These are phyloP conservation scores for Sitta carolinensis DNA, from an alignment of 2,797 vertebrate genomes.

Conservation along the genomic window DNA sequence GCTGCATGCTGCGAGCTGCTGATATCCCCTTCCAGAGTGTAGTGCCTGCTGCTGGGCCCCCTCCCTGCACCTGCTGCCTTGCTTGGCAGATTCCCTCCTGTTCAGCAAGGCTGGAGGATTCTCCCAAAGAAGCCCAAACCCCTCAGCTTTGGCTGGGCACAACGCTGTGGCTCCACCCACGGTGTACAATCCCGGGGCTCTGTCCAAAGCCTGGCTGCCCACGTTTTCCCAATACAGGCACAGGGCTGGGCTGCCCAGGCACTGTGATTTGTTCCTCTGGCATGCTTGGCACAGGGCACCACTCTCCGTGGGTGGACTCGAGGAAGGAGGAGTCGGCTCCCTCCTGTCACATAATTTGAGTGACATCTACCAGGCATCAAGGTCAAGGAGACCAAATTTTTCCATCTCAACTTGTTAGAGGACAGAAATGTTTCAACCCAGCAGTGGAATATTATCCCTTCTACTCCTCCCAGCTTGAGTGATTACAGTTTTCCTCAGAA, in stretches of 20 bases:
- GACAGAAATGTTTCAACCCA: background rate
- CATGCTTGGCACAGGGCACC: background rate
- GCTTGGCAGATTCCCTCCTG: background rate
- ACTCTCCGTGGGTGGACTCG: background rate
- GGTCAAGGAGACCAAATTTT: conserved; percentile 37
- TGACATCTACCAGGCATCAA: conserved; percentile 6
- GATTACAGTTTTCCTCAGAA: background rate
- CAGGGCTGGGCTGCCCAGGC: background rate
- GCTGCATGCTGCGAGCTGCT: rapidly evolving
- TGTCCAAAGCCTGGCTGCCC: background rate
- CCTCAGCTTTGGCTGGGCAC: background rate
- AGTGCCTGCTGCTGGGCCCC: background rate
- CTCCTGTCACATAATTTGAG: background rate
- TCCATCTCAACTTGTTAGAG: background rate
- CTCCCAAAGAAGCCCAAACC: background rate
- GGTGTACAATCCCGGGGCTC: rapidly evolving
- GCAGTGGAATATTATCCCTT: background rate
- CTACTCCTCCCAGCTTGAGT: background rate
- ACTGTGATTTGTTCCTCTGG: background rate
- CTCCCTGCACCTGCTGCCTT: background rate
- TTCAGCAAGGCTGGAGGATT: background rate
- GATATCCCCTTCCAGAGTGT: rapidly evolving
- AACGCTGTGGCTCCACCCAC: no score
- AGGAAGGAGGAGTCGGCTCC: background rate
- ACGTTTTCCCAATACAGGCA: rapidly evolving